Base-by-base conservation (phyloP, 2,888 invertebrate species). In the Barypeithes pellucidus region DNA sequence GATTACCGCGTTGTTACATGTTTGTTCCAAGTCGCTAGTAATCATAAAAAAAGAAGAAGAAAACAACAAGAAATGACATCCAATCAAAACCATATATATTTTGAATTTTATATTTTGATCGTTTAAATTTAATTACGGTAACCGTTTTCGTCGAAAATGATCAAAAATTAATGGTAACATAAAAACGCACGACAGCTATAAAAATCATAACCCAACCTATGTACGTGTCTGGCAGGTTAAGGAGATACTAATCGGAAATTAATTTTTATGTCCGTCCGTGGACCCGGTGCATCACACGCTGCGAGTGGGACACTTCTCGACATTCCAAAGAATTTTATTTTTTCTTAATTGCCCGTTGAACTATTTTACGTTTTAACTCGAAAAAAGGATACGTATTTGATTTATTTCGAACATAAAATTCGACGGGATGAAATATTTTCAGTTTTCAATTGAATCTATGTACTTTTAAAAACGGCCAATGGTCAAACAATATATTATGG, bases 231-330 rank as follows among this genome's bases (percentile, higher is more conserved):
- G 62, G 47, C 68, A 50, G 41, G 45, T 39, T 39, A n/a, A 18
- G 59, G 41, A 72, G 72, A 72, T 72, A 60, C 57, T 43, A 66
- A 72, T 72, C 72, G 66, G 61, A 61, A 67, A 72, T 72, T 72
- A 72, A 72, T 72, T 72, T 72, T 69, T 61, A 69, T 69, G 62
- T 69, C 43, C 60, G 68, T 20, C 39, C 61, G 68, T 41, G 54
- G 67, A 67, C 67, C 67, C 12, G 59, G 2, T 29, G 67, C 43
- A 50, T 16, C 54, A 61, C 41, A 61, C 41, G 59, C 57, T 59
- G 59, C 12, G 68, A 16, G 12, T 45, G 67, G 59, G 59, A 57
- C 59, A 59, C 67, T 29, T 65, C 36, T 65, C 16, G 47, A 47
- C 47, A 16, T 50, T 63, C 63, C 43, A 29, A 43, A 45, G 67